Evolutionary conservation across 2,113 vertebrate genomes (phyloP).

Genomic region (Amphiprion percula): DNA sequence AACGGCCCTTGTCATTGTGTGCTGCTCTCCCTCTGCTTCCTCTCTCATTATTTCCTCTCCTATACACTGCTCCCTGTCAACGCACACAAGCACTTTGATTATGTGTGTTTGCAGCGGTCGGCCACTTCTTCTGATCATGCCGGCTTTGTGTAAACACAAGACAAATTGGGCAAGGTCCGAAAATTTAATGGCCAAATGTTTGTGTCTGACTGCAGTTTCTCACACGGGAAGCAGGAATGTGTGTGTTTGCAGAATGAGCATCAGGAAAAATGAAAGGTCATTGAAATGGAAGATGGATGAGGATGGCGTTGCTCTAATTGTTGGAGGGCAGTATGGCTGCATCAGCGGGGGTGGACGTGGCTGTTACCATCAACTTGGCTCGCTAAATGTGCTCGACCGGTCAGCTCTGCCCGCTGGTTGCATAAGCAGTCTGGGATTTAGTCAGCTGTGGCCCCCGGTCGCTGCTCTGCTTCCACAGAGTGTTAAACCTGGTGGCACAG

Average conservation of each 20-base stretch:
- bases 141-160: conserved; percentile 6
- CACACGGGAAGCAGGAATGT: background rate
- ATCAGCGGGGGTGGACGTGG: conserved; percentile 19
- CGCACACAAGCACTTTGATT: background rate
- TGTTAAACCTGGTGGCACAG: conserved; percentile 41
- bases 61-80: conserved; percentile 19
- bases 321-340: conserved; percentile 18
- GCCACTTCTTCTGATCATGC: conserved; percentile 7
- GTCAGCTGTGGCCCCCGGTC: conserved; percentile 26
- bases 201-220: background rate
- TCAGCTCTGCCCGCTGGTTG: conserved; percentile 49
- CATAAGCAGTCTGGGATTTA: conserved; percentile 69
- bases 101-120: conserved; percentile 4
- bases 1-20: conserved; percentile 24
- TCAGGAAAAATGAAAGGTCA: conserved; percentile 11
- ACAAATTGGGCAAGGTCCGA: background rate
- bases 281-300: conserved; percentile 15
- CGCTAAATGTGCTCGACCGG: conserved; percentile 15
- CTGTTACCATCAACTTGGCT: conserved; percentile 31
- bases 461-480: conserved; percentile 24
- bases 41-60: conserved; percentile 42
- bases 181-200: background rate
- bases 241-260: background rate
- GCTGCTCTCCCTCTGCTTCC: conserved; percentile 4
- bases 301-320: conserved; percentile 28